Base-by-base conservation (phyloP, 2,888 invertebrate species). In the Brachyopa scutellaris region DNA sequence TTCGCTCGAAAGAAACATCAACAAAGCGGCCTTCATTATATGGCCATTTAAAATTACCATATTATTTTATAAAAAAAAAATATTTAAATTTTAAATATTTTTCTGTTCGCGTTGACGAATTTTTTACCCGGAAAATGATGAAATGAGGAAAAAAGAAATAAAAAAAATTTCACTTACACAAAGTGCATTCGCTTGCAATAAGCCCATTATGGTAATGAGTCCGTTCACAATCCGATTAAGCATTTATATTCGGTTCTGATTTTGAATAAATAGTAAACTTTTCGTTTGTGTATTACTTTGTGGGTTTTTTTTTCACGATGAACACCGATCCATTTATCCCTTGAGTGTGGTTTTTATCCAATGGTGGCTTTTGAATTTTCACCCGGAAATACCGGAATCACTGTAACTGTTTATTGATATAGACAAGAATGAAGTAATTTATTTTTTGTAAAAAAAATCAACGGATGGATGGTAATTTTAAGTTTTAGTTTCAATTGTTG, bases 141-240 rank as follows among this genome's bases (percentile, higher is more conserved):
- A 42, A 66, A n/a, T n/a, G n/a, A n/a, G n/a, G n/a, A n/a, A 23
- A 45, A 17, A 19, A 31, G 4, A 11, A 51, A 31, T 17, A 23
- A 19, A 49, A 51, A 76, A 38, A 38, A 64, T 64, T 33, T 61
- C 53, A 26, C 51, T 45, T 73, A 59, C 23, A 38, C 38, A 47
- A 38, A 72, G 51, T 49, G 55, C 47, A 70, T 59, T 64, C 57
- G 51, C 15, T 36, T 42, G 51, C 51, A 64, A 47, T 70, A 78
- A 72, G 23, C 38, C 64, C 51, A 66, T 72, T 66, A 53, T 53
- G 57, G 36, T 23, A 77, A 69, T 66, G 49, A 64, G 62, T 36
- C 8, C 31, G 21, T n/a, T 66, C 31, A 29, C 51, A 49, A 74
- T 78, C 70, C n/a, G 64, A 64, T 78, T 66, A 72, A 59, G 55